Evolutionary conservation across 2,797 vertebrate species (phyloP), one percentile per base, ranked within the genome.

Genomic region (Sardinella longiceps): DNA sequence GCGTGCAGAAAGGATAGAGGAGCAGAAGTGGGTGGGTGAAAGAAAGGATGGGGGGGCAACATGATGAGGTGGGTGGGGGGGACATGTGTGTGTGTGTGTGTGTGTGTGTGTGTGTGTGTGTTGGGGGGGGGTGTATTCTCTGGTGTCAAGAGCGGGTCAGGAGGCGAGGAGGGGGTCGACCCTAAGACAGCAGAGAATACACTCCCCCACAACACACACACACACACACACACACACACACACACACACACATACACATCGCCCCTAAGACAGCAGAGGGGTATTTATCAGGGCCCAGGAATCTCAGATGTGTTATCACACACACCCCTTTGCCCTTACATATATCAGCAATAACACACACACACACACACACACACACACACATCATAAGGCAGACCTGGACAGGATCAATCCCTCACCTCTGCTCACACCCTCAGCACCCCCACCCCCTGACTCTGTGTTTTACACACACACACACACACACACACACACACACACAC

Each of bases 81-180:
- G n/a, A n/a, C n/a, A n/a, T n/a, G n/a, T n/a, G n/a, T n/a, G n/a
- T n/a, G n/a, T n/a, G 50, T 51, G 50, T 51, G 50, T 18, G 50
- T 51, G 50, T 51, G 50, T 51, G 50, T 51, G 50, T 51, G 50
- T 51, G 50, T 51, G 50, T 51, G 50, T 51, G 50, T 18, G 56
- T 60, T 25, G 56, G 56, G 56, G 23, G n/a, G 23, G 53, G 18
- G 15, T 18, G 11, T 3, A 53, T 83, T 84, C 83, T 84, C 82
- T 45, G 15, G 83, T 82, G 86, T 90, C 88, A 87, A 88, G 87
- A 90, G 83, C 63, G 5, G 87, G 89, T 90, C 89, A 88, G 86
- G 58, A 30, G 53, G 81, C 84, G 23, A 23, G 70, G 82, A 85
- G 56, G 28, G 43, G 18, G 58, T 60, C 84, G 39, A 2, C 39